Base-by-base conservation (phyloP, 2,888 invertebrate genomes). In the Ditylenchus weischeri region DNA sequence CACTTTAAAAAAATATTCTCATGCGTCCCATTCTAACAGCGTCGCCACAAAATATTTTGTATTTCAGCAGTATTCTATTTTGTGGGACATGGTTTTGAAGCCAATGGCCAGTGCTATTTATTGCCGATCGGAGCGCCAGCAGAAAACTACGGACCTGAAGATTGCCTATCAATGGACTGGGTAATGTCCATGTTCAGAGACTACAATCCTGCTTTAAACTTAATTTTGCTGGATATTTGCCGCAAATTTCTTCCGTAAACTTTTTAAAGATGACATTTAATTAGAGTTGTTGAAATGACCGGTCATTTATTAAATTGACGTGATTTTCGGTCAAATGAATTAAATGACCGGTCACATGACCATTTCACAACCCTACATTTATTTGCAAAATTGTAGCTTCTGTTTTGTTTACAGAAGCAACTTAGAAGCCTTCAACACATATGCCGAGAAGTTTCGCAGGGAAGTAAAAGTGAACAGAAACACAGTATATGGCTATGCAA, bases 71-170 rank as follows among this genome's bases (percentile, higher is more conserved):
- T 83, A 15, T 81, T 83, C 70, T 85, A 85, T 72, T 85, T 85
- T 71, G 85, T 84, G 67, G 85, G 85, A 0, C 85, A 85, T 71
- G 85, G 85, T 2, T 85, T 85, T 73, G 84, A 85, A 69, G 83
- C 83, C 38, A 78, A 83, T 62, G 84, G 84, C 21, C 82, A 84
- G 68, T 84, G 84, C 61, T 85, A 83, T 73, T 75, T 85, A n/a
- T 79, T 85, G 19, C 85, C 85, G 2, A 80, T 83, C 5, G 85
- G 85, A 71, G 84, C 84, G 18, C 81, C 83, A 2, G 74, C 68
- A 21, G 76, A 78, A 21, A 74, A 75, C 48, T 76, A 77, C 64
- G 72, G 73, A 18, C 83, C 83, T 6, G 73, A 81, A 18, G 80
- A 80, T 23, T 84, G 83, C 64, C 69, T 80, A 18, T 78, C 82